Evolutionary conservation across 1,140 invertebrate genomes (phyloP).

Genomic region (Proales similis): DNA sequence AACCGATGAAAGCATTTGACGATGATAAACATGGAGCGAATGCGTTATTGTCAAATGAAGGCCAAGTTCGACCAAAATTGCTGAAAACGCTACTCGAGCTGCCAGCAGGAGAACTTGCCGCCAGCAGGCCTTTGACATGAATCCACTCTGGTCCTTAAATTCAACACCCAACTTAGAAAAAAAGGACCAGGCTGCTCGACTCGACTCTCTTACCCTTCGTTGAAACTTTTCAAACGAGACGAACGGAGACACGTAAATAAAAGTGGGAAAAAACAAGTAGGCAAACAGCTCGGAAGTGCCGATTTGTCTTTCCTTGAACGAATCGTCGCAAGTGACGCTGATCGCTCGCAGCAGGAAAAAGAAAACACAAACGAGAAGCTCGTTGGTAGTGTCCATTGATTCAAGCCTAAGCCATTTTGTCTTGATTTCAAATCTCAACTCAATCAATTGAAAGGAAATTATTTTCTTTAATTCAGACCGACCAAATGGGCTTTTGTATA

Average conservation of each 20-base stretch:
- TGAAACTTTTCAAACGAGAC: conserved; percentile 20
- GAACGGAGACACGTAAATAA: conserved; percentile 23
- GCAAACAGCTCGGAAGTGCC: too few species aligned
- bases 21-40: conserved; percentile 3
- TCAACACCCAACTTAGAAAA: neutral
- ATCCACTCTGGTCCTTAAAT: neutral
- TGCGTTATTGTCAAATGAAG: neutral
- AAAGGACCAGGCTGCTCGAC: neutral
- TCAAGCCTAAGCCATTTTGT: too few species aligned
- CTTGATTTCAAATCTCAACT: too few species aligned
- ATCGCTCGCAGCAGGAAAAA: too few species aligned
- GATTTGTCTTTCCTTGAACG: too few species aligned
- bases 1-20: neutral
- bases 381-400: too few species aligned
- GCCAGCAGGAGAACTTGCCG: neutral
- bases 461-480: too few species aligned
- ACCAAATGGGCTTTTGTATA: too few species aligned
- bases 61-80: neutral
- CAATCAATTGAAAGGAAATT: too few species aligned
- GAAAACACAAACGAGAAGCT: too few species aligned
- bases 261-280: conserved; percentile 29
- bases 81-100: neutral
- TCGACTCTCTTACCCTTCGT: neutral
- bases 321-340: too few species aligned
- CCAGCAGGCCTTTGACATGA: neutral